Evolutionary conservation across 2,888 invertebrate species (phyloP), one percentile per base, ranked within the genome.

Genomic region (Acanthococcus lagerstroemiae): DNA sequence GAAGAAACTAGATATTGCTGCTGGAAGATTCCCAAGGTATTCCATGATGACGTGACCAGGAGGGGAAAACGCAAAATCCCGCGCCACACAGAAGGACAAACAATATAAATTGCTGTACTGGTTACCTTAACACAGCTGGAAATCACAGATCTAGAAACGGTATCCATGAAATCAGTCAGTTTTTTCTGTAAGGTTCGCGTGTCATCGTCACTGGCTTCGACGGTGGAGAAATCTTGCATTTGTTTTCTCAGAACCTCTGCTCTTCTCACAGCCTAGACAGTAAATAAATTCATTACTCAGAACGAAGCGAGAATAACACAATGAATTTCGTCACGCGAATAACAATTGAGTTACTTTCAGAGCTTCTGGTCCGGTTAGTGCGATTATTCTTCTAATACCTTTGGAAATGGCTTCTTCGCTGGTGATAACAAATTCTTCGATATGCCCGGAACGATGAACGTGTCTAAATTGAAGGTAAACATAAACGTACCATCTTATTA

Each of bases 321-420:
- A 52, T 17, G 27, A 9, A 3, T 5, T n/a, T 9, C 37, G 37
- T 37, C 37, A 30, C 2, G 7, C 27, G 1, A 2, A 30, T 1
- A 30, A 26, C 44, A 46, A 56, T 37, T 17, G 48, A 54, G 46
- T 65, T 58, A 73, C 74, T 70, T 78, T 92, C 0, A 83, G 76
- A 9, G 95, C 96, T 79, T 95, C 95, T 3, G 90, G 87, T 0
- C 99, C 99, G 30, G 97, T 99, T 9, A 99, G 78, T 21, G 96
- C 97, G 26, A 97, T 93, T 74, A 99, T 95, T 74, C 99, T 83
- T 68, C 99, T 82, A 71, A 97, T 92, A 66, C 99, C 99, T 79
- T 99, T 99, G 54, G 99, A 95, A 71, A 99, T 99, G 12, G 99
- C 97, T 79, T 99, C 99, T 80, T 99, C 99, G 72, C 90, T 90